Base-by-base conservation (phyloP, 2,888 invertebrate genomes). In the Meganola albula region DNA sequence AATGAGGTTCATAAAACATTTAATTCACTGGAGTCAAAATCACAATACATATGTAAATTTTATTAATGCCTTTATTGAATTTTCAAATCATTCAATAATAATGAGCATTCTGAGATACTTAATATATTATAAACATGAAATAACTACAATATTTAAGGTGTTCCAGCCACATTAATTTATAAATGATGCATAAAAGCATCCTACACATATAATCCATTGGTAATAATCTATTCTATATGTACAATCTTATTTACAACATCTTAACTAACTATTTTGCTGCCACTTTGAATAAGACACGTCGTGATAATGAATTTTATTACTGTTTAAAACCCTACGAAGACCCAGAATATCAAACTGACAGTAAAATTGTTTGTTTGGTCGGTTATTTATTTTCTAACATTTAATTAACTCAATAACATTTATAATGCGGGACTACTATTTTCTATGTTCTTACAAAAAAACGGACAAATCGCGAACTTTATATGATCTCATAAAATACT, bases 141-240 rank as follows among this genome's bases (percentile, higher is more conserved):
- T 37, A 56, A 40, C 31, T 23, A 38, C n/a, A n/a, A n/a, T 41
- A 30, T 38, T 38, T 49, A 34, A 37, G 47, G 44, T 45, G n/a
- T 14, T 20, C 71, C 67, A 53, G 65, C 62, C 67, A 64, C 70
- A 70, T 65, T 62, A 66, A 65, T 63, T 49, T 54, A 51, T 53
- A 48, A 57, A 53, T 53, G 72, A 78, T 74, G 75, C 78, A 48
- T 64, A 53, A 62, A 63, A 56, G 64, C 80, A 75, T 64, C 65
- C 63, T 70, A 69, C 54, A 62, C 61, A 68, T 63, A 60, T 55
- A 68, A 59, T 61, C 72, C 74, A 78, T 74, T 78, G 73, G 73
- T 78, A 74, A 63, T 70, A 61, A 63, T n/a, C 66, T 64, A 65
- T 62, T 45, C 39, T 67, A 69, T 78, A 79, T 76, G 56, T 77